phyloP scores from a whole-genome alignment of 2,797 vertebrate species.

The Lates japonicus region DNA sequence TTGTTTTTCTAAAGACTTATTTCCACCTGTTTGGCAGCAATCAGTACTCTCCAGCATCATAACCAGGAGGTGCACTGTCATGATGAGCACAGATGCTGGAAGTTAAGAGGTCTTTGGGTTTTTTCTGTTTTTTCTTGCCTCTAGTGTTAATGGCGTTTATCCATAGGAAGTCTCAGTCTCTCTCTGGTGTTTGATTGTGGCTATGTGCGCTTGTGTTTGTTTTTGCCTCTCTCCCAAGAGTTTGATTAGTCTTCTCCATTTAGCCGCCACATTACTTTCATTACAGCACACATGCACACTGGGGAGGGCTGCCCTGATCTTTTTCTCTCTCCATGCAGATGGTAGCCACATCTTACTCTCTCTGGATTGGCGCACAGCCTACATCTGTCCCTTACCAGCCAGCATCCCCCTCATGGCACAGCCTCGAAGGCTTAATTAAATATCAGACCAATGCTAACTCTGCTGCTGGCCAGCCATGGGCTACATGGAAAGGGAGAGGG shows the following conservation, averaged over 20 bases:
- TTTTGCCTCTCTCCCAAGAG: constrained; percentile 63
- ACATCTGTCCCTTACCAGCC: constrained; percentile 64
- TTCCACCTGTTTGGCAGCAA: constrained; percentile 19
- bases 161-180: constrained; percentile 21
- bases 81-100: constrained; percentile 38
- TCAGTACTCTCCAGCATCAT: constrained; percentile 13
- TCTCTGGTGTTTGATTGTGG: constrained; percentile 39
- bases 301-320: constrained; percentile 53
- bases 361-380: constrained; percentile 60
- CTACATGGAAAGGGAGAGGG: constrained; percentile 25
- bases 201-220: constrained; percentile 44
- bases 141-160: constrained; percentile 38
- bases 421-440: constrained; percentile 79
- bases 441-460: constrained; percentile 72
- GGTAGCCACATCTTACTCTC: constrained; percentile 60
- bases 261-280: constrained; percentile 69
- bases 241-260: constrained; percentile 71
- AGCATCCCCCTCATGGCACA: constrained; percentile 56
- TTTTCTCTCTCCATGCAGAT: constrained; percentile 63
- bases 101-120: constrained; percentile 9
- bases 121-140: background rate
- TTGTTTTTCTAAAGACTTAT: constrained; percentile 6
- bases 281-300: constrained; percentile 55
- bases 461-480: constrained; percentile 59
- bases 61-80: constrained; percentile 4